Evolutionary conservation across 2,113 vertebrate genomes (phyloP).

Genomic region (Ophiodon elongatus): DNA sequence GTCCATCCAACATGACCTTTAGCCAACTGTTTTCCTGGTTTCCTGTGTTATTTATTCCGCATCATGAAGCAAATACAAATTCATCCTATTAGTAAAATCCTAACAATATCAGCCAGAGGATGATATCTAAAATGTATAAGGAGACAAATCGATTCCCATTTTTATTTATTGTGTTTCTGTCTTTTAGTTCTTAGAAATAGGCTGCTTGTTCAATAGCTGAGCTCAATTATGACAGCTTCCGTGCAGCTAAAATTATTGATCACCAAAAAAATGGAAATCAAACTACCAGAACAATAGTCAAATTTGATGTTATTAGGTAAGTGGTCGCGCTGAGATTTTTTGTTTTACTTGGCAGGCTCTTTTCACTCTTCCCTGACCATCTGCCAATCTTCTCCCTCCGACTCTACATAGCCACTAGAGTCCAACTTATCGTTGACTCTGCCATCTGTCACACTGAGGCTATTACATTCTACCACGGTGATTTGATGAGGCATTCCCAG

Average conservation of each 20-base stretch:
- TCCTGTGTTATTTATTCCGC: neutral
- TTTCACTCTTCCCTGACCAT: neutral
- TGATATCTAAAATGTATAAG: neutral
- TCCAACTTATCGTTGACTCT: neutral
- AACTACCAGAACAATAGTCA: neutral
- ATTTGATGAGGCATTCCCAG: conserved; percentile 10
- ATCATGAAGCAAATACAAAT: neutral
- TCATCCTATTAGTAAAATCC: neutral
- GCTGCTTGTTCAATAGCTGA: neutral
- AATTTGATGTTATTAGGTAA: neutral
- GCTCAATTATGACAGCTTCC: neutral
- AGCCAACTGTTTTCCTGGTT: neutral
- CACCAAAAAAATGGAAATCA: neutral
- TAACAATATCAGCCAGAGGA: neutral
- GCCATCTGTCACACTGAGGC: conserved; percentile 7
- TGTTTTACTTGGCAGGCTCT: neutral
- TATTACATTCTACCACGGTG: neutral
- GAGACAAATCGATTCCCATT: neutral
- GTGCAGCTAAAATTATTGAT: neutral
- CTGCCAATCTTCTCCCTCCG: conserved; percentile 11
- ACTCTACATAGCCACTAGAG: neutral
- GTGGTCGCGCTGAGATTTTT: neutral
- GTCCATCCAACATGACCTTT: neutral
- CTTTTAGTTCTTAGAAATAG: neutral
- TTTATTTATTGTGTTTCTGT: neutral